A percentile compares a stretch with the other conserved stretches of the same genome.
These are phyloP conservation scores for Synergus laeviventris DNA, from an alignment of 2,888 invertebrate genomes.

Conservation along the genomic window DNA sequence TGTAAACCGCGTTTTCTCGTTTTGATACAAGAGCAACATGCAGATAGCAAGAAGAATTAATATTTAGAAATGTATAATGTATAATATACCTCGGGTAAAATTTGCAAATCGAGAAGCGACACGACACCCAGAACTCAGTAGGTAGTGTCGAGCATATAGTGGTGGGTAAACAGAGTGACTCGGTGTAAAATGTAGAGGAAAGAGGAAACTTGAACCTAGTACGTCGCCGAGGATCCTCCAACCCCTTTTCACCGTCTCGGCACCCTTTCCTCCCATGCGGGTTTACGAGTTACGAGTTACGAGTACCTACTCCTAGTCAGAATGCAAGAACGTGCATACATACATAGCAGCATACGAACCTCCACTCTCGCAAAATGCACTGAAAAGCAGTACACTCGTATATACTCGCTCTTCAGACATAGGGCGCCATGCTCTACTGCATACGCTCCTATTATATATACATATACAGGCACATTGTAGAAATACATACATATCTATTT, in stretches of 20 bases:
- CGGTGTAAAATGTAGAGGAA: neutral
- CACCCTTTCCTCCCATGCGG: constrained; percentile 1
- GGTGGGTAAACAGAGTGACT: constrained; percentile 1
- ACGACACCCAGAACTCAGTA: neutral
- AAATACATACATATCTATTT: neutral
- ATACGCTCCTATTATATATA: neutral
- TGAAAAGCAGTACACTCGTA: neutral
- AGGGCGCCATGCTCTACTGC: constrained; percentile 4
- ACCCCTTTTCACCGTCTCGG: neutral
- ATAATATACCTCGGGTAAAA: neutral
- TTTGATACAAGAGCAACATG: neutral
- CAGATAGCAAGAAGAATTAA: neutral
- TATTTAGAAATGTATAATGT: constrained; percentile 1
- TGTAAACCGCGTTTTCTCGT: neutral
- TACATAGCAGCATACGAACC: neutral
- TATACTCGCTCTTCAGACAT: neutral
- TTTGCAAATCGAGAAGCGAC: neutral
- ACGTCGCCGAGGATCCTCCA: constrained; percentile 1
- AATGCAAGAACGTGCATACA: neutral
- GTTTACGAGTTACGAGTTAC: constrained; percentile 13
- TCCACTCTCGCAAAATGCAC: neutral
- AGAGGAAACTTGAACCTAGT: constrained; percentile 15
- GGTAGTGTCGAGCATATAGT: neutral
- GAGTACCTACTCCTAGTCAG: neutral
- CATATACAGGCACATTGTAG: neutral